phyloP scores from a whole-genome alignment of 2,797 vertebrate genomes.

The Pteropus rufus region DNA sequence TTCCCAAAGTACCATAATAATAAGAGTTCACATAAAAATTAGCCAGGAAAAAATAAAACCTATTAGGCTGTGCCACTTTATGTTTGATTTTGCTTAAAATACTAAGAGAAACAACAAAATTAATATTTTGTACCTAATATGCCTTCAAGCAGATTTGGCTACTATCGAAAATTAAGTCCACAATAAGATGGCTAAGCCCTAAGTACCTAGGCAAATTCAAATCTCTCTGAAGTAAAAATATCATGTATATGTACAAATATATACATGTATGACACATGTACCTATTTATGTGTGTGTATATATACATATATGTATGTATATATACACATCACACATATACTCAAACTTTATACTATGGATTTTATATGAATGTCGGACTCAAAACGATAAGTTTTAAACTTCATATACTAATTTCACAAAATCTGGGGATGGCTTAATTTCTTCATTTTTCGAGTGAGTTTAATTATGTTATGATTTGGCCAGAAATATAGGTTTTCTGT shows the following conservation, averaged over 20 bases:
- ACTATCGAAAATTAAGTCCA: neutral
- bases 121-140: slow-evolving; percentile 8
- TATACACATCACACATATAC: neutral
- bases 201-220: neutral
- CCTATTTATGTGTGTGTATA: neutral
- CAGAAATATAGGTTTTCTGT: slow-evolving; percentile 34
- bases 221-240: neutral
- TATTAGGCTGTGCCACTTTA: slow-evolving; percentile 52
- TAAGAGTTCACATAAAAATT: slow-evolving; percentile 77
- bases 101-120: slow-evolving; percentile 13
- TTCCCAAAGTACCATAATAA: slow-evolving; percentile 74
- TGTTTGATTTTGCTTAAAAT: slow-evolving; percentile 45
- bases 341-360: neutral
- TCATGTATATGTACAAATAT: neutral
- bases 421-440: neutral
- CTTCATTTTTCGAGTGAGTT: neutral
- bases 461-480: neutral
- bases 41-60: slow-evolving; percentile 54
- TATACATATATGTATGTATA: neutral
- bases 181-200: neutral
- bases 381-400: neutral
- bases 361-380: neutral
- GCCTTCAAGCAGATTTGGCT: neutral
- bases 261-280: neutral
- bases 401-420: slow-evolving; percentile 6